Conservation (phyloP, 2,888 invertebrate genomes). For the Campoplex capitator region DNA sequence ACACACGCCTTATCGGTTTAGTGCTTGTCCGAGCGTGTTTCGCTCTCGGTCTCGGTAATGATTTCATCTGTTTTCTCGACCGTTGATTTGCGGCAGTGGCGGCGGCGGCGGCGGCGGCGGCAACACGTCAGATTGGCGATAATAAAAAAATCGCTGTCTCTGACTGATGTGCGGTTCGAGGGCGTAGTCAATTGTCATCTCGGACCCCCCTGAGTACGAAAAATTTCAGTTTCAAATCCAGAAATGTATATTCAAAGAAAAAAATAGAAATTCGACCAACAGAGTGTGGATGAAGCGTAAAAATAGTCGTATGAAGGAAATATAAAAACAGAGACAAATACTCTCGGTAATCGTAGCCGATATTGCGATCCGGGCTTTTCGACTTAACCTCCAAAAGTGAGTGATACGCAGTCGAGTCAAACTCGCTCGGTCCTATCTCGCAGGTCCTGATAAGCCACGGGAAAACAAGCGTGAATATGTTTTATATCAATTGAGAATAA, state of each 20-base stretch:
- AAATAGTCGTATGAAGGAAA: background rate
- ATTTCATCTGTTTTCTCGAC: constrained; percentile 35
- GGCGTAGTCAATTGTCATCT: constrained; percentile 38
- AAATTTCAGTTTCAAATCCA: background rate
- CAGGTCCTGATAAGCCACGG: constrained; percentile 23
- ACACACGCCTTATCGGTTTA: background rate
- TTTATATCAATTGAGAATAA: background rate
- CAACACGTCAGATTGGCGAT: constrained; percentile 54
- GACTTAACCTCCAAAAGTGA: constrained; percentile 55
- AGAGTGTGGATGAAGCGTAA: background rate
- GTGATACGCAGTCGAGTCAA: background rate
- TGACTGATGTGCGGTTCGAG: constrained; percentile 6
- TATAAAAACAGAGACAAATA: background rate
- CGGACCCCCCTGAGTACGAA: background rate
- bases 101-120: background rate
- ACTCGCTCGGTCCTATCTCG: constrained; percentile 15
- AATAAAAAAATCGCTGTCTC: constrained; percentile 24
- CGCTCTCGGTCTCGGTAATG: constrained; percentile 38
- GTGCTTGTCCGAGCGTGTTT: background rate
- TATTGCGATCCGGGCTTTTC: constrained; percentile 5
- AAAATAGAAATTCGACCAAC: background rate
- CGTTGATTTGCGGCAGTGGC: constrained; percentile 4
- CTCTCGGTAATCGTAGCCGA: background rate
- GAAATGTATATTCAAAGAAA: background rate
- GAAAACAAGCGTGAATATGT: background rate